Conservation (phyloP, 2,797 vertebrate genomes). For the Anguilla obscura region DNA sequence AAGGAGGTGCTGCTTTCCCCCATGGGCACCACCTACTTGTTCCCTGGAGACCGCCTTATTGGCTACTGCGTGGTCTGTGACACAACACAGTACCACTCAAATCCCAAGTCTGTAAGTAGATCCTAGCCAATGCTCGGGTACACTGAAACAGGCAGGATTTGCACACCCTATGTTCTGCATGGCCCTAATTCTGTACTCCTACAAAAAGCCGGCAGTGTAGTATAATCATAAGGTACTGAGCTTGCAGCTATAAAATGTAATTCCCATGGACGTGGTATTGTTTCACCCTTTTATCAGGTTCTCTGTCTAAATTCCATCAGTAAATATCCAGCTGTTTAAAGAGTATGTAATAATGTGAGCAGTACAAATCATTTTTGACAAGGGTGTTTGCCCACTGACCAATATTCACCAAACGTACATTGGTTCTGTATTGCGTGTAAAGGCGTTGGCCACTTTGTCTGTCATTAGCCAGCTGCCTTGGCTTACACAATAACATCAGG, state of each 20-base stretch:
- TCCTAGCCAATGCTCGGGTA: neutral
- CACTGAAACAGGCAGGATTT: neutral
- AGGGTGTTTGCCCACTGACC: too few relatives aligned
- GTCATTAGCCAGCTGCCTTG: too few relatives aligned
- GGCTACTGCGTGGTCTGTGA: conserved; percentile 86
- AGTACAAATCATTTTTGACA: too few relatives aligned
- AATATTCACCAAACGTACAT: neutral
- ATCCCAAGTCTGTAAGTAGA: conserved; percentile 82
- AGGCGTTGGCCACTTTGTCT: too few relatives aligned
- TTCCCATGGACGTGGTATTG: too few relatives aligned
- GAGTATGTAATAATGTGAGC: too few relatives aligned
- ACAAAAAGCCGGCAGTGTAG: neutral
- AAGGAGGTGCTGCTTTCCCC: conserved; percentile 90
- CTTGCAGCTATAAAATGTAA: too few relatives aligned
- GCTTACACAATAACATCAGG: too few relatives aligned
- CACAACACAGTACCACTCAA: conserved; percentile 79
- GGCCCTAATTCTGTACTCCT: neutral
- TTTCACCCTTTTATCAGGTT: too few relatives aligned
- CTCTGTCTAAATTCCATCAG: too few relatives aligned
- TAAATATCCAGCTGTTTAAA: too few relatives aligned
- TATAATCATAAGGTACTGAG: neutral
- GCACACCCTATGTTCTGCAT: neutral
- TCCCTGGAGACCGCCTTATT: conserved; percentile 88
- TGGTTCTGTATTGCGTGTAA: neutral
- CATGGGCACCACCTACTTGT: conserved; percentile 81